phyloP scores from a whole-genome alignment of 2,888 invertebrate species.

The Penaeus monodon region DNA sequence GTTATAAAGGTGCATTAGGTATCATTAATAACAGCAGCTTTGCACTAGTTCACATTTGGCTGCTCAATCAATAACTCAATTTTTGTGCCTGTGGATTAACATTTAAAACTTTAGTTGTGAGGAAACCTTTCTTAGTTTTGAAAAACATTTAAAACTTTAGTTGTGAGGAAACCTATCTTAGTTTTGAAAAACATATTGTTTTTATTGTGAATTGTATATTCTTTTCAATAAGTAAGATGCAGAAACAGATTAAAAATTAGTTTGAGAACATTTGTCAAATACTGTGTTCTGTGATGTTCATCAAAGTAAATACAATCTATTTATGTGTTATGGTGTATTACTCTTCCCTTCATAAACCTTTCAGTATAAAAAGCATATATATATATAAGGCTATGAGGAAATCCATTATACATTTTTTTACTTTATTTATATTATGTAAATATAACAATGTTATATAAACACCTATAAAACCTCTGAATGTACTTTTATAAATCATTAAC shows the following conservation, averaged over 20 bases:
- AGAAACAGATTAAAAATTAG: slow-evolving; percentile 7
- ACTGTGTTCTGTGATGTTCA: slow-evolving; percentile 62
- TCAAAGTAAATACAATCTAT: slow-evolving; percentile 62
- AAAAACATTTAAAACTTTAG: slow-evolving; percentile 7
- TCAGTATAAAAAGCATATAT: neutral
- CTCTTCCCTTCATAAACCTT: neutral
- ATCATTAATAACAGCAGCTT: slow-evolving; percentile 37
- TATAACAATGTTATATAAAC: no score
- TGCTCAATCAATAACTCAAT: slow-evolving; percentile 25
- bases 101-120: slow-evolving; percentile 27
- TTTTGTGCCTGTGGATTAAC: slow-evolving; percentile 37
- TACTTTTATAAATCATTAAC: no score
- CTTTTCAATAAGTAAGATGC: slow-evolving; percentile 22
- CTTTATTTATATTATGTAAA: no score
- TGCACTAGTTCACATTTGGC: slow-evolving; percentile 39
- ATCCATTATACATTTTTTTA: neutral
- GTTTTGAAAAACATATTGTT: no score
- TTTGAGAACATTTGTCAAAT: slow-evolving; percentile 36
- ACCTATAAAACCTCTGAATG: no score
- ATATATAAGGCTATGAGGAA: neutral
- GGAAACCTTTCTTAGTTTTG: slow-evolving; percentile 1
- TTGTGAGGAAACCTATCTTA: slow-evolving; percentile 18
- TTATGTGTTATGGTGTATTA: slow-evolving; percentile 44
- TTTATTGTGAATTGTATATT: slow-evolving; percentile 24
- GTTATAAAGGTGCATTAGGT: slow-evolving; percentile 30